Evolutionary conservation across 2,797 vertebrate genomes (phyloP).

Genomic region (Semotilus atromaculatus): DNA sequence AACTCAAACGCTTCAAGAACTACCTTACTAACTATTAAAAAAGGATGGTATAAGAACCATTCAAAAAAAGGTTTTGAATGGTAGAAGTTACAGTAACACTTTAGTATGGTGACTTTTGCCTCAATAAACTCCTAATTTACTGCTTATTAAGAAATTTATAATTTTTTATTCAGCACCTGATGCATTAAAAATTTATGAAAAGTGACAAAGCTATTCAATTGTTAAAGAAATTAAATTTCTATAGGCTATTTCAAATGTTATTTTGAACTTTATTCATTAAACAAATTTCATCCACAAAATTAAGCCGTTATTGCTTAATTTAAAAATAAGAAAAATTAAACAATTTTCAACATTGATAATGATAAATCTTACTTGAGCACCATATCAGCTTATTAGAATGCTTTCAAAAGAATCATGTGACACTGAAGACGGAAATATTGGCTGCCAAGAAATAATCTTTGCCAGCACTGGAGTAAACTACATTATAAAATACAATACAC

Average conservation of each 20-base stretch:
- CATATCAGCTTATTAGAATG: not conserved
- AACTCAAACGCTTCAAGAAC: too few species aligned
- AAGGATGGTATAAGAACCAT: too few species aligned
- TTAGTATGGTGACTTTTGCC: too few species aligned
- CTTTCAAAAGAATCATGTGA: not conserved
- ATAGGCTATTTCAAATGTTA: too few species aligned
- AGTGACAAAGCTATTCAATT: not conserved
- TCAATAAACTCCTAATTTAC: too few species aligned
- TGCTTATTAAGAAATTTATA: not conserved
- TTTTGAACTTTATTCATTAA: too few species aligned
- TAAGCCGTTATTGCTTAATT: not conserved
- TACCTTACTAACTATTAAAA: too few species aligned
- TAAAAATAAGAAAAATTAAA: too few species aligned
- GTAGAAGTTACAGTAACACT: too few species aligned
- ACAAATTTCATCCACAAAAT: not conserved
- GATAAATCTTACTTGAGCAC: not conserved
- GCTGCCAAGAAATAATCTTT: not conserved
- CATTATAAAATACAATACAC: too few species aligned
- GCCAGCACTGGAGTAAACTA: too few species aligned
- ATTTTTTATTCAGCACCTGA: not conserved
- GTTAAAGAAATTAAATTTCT: not conserved
- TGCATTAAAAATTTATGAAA: not conserved
- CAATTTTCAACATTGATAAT: not conserved
- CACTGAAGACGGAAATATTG: not conserved
- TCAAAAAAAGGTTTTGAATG: too few species aligned